phyloP scores from a whole-genome alignment of 2,888 invertebrate species.

The Cryptocheilus praepositus region DNA sequence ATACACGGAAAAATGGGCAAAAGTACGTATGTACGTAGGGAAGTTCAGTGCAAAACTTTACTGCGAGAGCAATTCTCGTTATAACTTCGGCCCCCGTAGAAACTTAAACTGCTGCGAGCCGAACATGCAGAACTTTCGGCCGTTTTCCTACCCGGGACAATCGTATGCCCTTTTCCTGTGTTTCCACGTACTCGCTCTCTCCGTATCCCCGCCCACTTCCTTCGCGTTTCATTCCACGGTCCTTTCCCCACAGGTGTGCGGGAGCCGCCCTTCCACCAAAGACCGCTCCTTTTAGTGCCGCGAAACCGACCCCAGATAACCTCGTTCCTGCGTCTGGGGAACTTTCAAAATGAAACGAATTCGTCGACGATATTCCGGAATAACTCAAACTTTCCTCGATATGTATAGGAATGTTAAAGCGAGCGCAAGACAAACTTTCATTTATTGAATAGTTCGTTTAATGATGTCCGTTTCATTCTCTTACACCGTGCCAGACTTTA shows the following conservation, averaged over 20 bases:
- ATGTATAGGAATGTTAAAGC: not conserved
- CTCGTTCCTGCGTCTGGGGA: not conserved
- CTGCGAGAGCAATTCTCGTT: constrained; percentile 67
- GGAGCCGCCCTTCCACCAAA: not conserved
- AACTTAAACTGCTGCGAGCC: constrained; percentile 59
- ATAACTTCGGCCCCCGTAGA: constrained; percentile 62
- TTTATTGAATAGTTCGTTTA: too few relatives aligned
- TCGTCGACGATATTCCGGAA: not conserved
- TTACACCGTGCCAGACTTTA: too few relatives aligned
- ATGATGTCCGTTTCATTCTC: too few relatives aligned
- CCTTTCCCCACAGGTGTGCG: not conserved
- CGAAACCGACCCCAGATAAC: not conserved
- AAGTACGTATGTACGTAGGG: constrained; percentile 48
- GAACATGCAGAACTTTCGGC: constrained; percentile 56
- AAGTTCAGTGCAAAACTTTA: constrained; percentile 59
- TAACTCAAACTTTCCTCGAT: not conserved
- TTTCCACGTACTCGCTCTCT: not conserved
- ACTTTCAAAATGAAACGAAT: constrained; percentile 1
- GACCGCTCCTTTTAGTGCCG: constrained; percentile 4
- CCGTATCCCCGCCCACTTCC: not conserved
- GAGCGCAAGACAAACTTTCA: not conserved
- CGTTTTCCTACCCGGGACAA: constrained; percentile 53
- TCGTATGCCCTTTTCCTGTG: constrained; percentile 32
- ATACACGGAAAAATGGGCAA: constrained; percentile 18
- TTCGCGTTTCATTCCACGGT: not conserved